A percentile compares a stretch with the other conserved stretches of the same genome.
Evolutionary conservation across 2,888 invertebrate species (phyloP).

Genomic region (Dasypolia templi): DNA sequence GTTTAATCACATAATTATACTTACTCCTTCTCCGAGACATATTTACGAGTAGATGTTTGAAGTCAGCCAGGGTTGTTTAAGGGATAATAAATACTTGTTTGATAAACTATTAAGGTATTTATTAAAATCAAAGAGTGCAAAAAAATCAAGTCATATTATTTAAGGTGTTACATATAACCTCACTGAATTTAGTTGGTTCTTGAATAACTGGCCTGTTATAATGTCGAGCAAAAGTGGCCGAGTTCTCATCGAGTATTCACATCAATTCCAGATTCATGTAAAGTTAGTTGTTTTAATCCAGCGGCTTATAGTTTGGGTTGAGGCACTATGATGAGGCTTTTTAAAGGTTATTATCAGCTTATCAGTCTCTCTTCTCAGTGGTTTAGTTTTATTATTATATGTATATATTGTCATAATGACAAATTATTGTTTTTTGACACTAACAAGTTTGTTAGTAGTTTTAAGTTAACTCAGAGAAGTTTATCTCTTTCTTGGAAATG

Average conservation of each 20-base stretch:
- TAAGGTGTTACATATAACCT: conserved; percentile 8
- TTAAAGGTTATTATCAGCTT: too few species aligned
- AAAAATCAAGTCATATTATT: conserved; percentile 3
- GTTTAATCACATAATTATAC: too few species aligned
- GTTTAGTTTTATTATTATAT: too few species aligned
- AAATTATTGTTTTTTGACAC: too few species aligned
- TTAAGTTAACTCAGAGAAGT: too few species aligned
- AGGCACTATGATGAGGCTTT: neutral
- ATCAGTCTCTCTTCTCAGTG: too few species aligned
- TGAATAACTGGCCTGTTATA: conserved; percentile 12
- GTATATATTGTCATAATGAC: too few species aligned
- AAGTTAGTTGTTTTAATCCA: conserved; percentile 8
- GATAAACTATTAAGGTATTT: conserved; percentile 1
- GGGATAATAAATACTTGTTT: neutral
- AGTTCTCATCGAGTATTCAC: conserved; percentile 2
- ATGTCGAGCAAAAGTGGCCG: conserved; percentile 11
- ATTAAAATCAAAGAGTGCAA: neutral
- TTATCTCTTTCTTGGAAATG: too few species aligned
- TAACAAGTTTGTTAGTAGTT: too few species aligned
- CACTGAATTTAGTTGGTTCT: conserved; percentile 8
- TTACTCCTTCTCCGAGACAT: too few species aligned
- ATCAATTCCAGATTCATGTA: conserved; percentile 11
- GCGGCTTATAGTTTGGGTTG: conserved; percentile 6
- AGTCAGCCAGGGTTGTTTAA: conserved; percentile 14
- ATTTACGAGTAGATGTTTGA: conserved; percentile 6